These are phyloP conservation scores for Synodontis membranacea DNA, from an alignment of 2,113 vertebrate species.

Conservation along the genomic window DNA sequence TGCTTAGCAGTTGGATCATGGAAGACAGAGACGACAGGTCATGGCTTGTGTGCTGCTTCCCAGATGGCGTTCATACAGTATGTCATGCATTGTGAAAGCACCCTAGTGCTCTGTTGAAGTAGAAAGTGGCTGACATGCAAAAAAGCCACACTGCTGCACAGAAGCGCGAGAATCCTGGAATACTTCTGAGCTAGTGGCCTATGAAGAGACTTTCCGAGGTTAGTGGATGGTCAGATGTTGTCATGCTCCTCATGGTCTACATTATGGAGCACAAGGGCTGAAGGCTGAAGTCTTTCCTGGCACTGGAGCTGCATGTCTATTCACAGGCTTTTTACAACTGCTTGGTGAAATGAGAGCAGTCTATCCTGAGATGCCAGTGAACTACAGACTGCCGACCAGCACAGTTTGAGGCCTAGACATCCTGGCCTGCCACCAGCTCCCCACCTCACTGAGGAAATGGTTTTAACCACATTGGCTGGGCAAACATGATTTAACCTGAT, in stretches of 20 bases:
- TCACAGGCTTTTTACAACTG: constrained; percentile 72
- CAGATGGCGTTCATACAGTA: constrained; percentile 31
- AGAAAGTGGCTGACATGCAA: constrained; percentile 18
- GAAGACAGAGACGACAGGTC: constrained; percentile 30
- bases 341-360: constrained; percentile 70
- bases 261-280: constrained; percentile 12
- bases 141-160: neutral
- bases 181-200: neutral
- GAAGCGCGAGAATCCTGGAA: neutral
- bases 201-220: neutral
- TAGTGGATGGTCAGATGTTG: constrained; percentile 34
- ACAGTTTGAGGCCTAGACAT: neutral
- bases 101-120: constrained; percentile 24
- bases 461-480: constrained; percentile 40
- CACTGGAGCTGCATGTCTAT: constrained; percentile 70
- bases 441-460: constrained; percentile 20
- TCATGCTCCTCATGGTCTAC: constrained; percentile 12
- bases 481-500: constrained; percentile 43
- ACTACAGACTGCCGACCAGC: constrained; percentile 7
- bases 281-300: constrained; percentile 54
- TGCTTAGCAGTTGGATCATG: constrained; percentile 6
- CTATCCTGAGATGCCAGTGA: constrained; percentile 59
- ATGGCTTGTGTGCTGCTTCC: constrained; percentile 11
- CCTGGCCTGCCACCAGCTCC: constrained; percentile 11
- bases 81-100: constrained; percentile 26